These are phyloP conservation scores for Platichthys stellatus DNA, from an alignment of 2,113 vertebrate species.

Conservation along the genomic window DNA sequence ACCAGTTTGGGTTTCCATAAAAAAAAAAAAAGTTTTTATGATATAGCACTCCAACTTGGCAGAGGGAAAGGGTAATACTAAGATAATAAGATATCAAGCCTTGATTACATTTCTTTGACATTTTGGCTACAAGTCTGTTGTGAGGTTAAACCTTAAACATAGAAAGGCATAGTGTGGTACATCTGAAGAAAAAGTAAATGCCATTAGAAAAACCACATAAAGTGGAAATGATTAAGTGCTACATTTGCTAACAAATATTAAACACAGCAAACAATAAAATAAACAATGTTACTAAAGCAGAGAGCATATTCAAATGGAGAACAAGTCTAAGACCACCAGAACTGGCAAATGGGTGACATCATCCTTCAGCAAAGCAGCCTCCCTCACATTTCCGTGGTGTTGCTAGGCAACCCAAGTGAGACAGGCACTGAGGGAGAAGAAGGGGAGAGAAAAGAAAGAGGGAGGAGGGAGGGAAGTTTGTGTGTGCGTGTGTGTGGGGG, in stretches of 20 bases:
- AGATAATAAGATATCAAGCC: too few species aligned
- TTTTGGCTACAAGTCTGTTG: too few species aligned
- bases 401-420: conserved; percentile 88
- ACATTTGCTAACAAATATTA: not conserved
- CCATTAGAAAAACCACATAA: too few species aligned
- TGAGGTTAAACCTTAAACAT: too few species aligned
- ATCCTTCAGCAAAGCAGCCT: conserved; percentile 80
- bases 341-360: conserved; percentile 89
- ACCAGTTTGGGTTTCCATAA: not conserved
- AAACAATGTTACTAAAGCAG: not conserved
- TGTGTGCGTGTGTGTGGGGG: conserved; percentile 11
- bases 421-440: conserved; percentile 58
- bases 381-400: conserved; percentile 87
- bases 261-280: not conserved
- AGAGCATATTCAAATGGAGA: conserved; percentile 35
- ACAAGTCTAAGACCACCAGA: conserved; percentile 52
- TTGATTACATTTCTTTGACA: too few species aligned
- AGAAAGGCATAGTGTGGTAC: too few species aligned
- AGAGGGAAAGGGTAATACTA: too few species aligned
- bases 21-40: not conserved
- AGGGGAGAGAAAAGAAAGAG: conserved; percentile 43
- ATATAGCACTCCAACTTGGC: too few species aligned
- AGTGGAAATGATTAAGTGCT: not conserved
- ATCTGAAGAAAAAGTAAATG: too few species aligned
- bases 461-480: conserved; percentile 24